Conservation (phyloP, 2,113 vertebrate species). For the Misgurnus anguillicaudatus region DNA sequence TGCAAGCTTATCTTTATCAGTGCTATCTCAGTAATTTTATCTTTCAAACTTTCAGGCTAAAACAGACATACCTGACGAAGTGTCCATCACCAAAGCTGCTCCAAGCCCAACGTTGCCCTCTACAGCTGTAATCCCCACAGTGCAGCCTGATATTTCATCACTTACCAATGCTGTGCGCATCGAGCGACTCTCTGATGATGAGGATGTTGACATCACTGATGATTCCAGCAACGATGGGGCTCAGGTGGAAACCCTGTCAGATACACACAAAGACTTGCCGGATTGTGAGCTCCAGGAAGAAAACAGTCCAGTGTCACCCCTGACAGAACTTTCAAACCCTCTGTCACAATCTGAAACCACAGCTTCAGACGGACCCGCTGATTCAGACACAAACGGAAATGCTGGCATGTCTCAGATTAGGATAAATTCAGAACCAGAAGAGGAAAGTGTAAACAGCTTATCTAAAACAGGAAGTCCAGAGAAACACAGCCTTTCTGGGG, state of each 20-base stretch:
- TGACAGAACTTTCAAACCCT: neutral
- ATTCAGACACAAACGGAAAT: neutral
- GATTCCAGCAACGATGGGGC: conserved; percentile 67
- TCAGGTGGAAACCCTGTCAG: conserved; percentile 20
- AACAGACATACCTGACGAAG: conserved; percentile 66
- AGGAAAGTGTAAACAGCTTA: conserved; percentile 16
- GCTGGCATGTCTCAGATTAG: neutral
- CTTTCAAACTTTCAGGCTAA: conserved; percentile 72
- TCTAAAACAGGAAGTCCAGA: conserved; percentile 36
- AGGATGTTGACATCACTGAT: conserved; percentile 96
- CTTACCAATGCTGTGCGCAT: conserved; percentile 87
- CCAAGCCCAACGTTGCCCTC: conserved; percentile 3
- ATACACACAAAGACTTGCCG: conserved; percentile 3
- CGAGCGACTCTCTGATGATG: conserved; percentile 89
- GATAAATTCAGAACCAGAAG: conserved; percentile 20
- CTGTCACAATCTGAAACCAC: neutral
- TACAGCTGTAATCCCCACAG: conserved; percentile 24
- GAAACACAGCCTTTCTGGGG: neutral
- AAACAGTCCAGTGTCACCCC: neutral
- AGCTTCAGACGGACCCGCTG: neutral
- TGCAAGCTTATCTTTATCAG: no score
- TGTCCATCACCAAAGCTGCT: conserved; percentile 58
- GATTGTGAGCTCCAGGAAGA: conserved; percentile 24
- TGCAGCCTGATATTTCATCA: conserved; percentile 57
- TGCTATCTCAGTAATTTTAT: no score